Conservation (phyloP, 2,797 vertebrate species). For the Botia kubotai region DNA sequence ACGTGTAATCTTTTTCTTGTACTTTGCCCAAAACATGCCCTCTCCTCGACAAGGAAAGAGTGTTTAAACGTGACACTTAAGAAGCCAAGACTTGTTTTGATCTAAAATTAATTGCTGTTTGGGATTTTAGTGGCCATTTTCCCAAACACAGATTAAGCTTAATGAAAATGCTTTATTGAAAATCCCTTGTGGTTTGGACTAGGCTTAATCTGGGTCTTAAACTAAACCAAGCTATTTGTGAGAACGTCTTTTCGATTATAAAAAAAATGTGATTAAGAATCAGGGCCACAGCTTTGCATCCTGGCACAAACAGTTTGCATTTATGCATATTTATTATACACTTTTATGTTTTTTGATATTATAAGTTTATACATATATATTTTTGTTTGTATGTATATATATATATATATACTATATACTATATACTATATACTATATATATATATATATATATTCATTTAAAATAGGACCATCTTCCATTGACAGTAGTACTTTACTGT, state of each 20-base stretch:
- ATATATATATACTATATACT: too few relatives aligned
- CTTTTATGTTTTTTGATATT: background rate
- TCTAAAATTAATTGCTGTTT: conserved; percentile 19
- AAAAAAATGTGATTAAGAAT: conserved; percentile 6
- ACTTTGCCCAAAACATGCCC: background rate
- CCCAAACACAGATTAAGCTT: conserved; percentile 25
- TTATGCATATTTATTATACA: background rate
- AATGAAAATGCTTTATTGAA: conserved; percentile 39
- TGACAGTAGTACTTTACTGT: background rate
- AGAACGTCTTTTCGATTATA: background rate
- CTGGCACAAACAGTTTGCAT: background rate
- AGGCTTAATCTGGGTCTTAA: conserved; percentile 39
- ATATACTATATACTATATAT: too few relatives aligned
- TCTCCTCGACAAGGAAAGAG: background rate
- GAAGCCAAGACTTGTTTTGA: background rate
- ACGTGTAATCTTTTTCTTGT: conserved; percentile 5
- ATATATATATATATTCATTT: too few relatives aligned
- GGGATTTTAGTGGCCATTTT: conserved; percentile 36
- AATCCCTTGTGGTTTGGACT: conserved; percentile 33
- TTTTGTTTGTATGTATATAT: too few relatives aligned
- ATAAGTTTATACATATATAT: too few relatives aligned
- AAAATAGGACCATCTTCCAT: background rate
- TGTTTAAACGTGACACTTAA: background rate
- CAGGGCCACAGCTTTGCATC: conserved; percentile 24
- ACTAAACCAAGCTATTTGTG: conserved; percentile 20